Conservation (phyloP, 2,888 invertebrate species). For the Cheilosia grossa region DNA sequence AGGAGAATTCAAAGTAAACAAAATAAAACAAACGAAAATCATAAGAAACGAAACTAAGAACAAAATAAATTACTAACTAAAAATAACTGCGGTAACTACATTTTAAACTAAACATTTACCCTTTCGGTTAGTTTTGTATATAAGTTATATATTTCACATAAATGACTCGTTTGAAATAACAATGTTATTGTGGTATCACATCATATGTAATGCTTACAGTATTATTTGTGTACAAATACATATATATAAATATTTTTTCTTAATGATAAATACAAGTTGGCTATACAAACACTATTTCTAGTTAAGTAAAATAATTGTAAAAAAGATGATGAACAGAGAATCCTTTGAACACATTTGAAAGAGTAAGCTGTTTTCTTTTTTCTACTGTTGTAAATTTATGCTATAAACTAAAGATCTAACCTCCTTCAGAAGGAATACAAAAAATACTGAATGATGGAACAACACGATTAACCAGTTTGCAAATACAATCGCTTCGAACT, state of each 20-base stretch:
- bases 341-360: slow-evolving; percentile 49
- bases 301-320: slow-evolving; percentile 18
- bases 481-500: too few species aligned
- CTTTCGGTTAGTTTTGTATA: slow-evolving; percentile 18
- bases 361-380: slow-evolving; percentile 48
- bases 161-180: slow-evolving; percentile 57
- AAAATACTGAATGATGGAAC: too few species aligned
- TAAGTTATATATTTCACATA: slow-evolving; percentile 53
- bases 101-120: slow-evolving; percentile 41
- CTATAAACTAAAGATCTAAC: slow-evolving; percentile 14
- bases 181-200: slow-evolving; percentile 67
- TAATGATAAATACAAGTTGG: slow-evolving; percentile 23
- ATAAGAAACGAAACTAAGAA: slow-evolving; percentile 56
- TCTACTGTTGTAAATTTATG: slow-evolving; percentile 26
- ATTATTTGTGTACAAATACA: slow-evolving; percentile 5
- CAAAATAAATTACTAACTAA: slow-evolving; percentile 17
- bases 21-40: slow-evolving; percentile 58
- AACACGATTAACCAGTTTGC: too few species aligned
- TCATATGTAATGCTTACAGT: slow-evolving; percentile 42
- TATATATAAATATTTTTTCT: slow-evolving; percentile 30
- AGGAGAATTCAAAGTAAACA: slow-evolving; percentile 65
- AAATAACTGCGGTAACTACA: not conserved
- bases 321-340: slow-evolving; percentile 33
- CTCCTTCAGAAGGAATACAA: too few species aligned
- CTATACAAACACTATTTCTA: slow-evolving; percentile 20